Percentiles rank a stretch among this genome's conserved stretches.
phyloP scores from a whole-genome alignment of 1,140 invertebrate species.

The Himalopsyche phryganea region DNA sequence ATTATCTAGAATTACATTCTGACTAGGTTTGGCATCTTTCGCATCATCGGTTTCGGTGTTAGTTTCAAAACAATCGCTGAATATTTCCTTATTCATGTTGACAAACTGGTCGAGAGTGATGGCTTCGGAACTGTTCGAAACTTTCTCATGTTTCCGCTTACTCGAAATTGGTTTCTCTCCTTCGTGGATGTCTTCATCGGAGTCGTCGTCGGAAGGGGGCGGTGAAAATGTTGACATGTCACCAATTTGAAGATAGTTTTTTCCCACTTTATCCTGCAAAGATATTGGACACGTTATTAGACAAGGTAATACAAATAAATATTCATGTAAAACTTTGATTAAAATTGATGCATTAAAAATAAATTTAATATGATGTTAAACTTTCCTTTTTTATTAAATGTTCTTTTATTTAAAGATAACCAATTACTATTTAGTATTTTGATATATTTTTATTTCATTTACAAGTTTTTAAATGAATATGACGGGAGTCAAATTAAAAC shows the following conservation, averaged over 20 bases:
- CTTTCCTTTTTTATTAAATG: too few relatives aligned
- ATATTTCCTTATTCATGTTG: slow-evolving; percentile 51
- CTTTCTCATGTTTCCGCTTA: neutral
- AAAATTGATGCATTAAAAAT: too few relatives aligned
- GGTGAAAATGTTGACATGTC: slow-evolving; percentile 14
- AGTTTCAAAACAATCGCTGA: slow-evolving; percentile 38
- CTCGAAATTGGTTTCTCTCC: neutral
- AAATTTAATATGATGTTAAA: too few relatives aligned
- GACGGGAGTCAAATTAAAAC: too few relatives aligned
- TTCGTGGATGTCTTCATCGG: slow-evolving; percentile 1
- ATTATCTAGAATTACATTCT: neutral
- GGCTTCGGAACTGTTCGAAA: slow-evolving; percentile 19
- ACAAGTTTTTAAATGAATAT: too few relatives aligned
- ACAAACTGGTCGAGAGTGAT: slow-evolving; percentile 50
- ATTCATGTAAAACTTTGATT: too few relatives aligned
- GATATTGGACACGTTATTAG: too few relatives aligned
- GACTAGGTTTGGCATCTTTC: slow-evolving; percentile 1
- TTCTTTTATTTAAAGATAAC: too few relatives aligned
- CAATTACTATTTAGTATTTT: too few relatives aligned
- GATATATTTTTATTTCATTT: too few relatives aligned
- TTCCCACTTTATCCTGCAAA: neutral
- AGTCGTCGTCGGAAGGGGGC: slow-evolving; percentile 6
- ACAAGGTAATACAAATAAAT: too few relatives aligned
- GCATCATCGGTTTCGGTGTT: neutral
- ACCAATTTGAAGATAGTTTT: neutral